Evolutionary conservation across 2,113 vertebrate genomes (phyloP).

Genomic region (Chaenocephalus aceratus): DNA sequence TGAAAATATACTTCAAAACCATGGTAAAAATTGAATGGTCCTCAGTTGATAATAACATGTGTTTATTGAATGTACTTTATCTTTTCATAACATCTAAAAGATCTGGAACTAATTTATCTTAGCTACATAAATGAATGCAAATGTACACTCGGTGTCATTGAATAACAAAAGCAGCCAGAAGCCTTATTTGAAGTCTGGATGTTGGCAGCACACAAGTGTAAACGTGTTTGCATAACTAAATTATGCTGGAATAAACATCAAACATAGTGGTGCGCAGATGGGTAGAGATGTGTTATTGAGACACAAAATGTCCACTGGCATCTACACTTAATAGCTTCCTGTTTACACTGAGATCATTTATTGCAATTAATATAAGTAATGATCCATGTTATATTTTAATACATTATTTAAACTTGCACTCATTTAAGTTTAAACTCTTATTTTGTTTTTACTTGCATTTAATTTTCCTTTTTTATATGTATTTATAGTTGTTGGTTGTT

Average conservation of each 20-base stretch:
- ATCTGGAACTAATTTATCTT: background rate
- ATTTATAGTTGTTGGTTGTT: too few relatives aligned
- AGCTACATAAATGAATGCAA: background rate
- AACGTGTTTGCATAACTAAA: conserved; percentile 39
- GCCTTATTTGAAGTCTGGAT: conserved; percentile 12
- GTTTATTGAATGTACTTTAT: background rate
- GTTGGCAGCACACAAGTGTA: conserved; percentile 15
- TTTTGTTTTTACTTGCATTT: too few relatives aligned
- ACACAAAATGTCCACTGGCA: background rate
- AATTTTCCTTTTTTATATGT: too few relatives aligned
- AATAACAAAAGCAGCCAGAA: background rate
- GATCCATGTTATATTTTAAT: too few relatives aligned
- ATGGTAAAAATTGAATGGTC: background rate
- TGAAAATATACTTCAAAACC: background rate
- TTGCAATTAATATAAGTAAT: too few relatives aligned
- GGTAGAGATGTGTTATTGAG: conserved; percentile 8
- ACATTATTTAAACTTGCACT: too few relatives aligned
- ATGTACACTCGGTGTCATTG: background rate
- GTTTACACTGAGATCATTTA: too few relatives aligned
- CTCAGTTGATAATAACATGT: background rate
- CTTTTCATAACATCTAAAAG: background rate
- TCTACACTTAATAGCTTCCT: background rate
- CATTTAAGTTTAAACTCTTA: too few relatives aligned
- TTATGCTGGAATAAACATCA: conserved; percentile 39
- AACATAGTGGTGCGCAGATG: conserved; percentile 19